Conservation (phyloP, 2,888 invertebrate species). For the Kryphioiulus occultus region DNA sequence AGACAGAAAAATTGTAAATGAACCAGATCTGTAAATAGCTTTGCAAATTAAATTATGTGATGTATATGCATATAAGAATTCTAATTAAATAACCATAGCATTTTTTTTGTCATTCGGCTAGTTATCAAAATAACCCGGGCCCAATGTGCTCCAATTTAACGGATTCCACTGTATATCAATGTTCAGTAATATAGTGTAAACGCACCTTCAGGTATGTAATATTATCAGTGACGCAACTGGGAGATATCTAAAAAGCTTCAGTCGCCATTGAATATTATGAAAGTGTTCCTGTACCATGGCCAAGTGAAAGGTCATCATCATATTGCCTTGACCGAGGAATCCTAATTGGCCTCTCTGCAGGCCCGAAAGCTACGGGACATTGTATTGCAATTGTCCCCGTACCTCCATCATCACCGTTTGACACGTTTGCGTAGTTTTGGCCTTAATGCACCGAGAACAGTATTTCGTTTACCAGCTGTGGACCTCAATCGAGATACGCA, state of each 20-base stretch:
- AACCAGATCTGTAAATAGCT: too few relatives aligned
- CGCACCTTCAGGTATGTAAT: background rate
- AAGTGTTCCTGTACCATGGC: background rate
- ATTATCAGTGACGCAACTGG: background rate
- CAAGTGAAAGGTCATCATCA: background rate
- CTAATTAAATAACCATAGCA: too few relatives aligned
- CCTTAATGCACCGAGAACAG: background rate
- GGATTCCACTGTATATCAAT: too few relatives aligned
- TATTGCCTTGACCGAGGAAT: background rate
- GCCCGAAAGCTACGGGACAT: background rate
- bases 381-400: background rate
- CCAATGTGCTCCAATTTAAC: too few relatives aligned
- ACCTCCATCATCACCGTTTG: background rate
- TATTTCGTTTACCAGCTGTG: background rate
- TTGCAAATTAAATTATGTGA: too few relatives aligned
- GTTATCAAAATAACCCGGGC: too few relatives aligned
- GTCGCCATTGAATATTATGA: background rate
- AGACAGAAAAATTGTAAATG: too few relatives aligned
- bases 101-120: too few relatives aligned
- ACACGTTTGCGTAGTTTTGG: background rate
- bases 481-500: background rate
- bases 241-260: too few relatives aligned
- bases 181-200: too few relatives aligned
- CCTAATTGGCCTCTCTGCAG: background rate
- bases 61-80: too few relatives aligned